Evolutionary conservation across 2,797 vertebrate genomes (phyloP), one percentile per base, ranked within the genome.

Genomic region (Anguilla marmorata): DNA sequence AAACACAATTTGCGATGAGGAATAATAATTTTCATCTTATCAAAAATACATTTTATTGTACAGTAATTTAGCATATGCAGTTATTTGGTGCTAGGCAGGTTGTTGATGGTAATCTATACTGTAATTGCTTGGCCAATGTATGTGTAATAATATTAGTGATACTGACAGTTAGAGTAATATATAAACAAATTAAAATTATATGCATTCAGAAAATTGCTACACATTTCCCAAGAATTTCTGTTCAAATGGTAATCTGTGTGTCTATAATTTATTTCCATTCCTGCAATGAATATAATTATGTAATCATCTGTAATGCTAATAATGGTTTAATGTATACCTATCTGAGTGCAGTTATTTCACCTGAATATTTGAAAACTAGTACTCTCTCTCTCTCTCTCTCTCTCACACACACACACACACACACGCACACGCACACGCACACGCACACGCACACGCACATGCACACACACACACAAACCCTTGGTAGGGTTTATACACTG

Each of bases 151-250:
- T 21, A 79, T 79, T 41, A 79, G 74, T 16, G 37, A 79, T 79
- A 79, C 74, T 79, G 74, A 74, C 72, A 41, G 74, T 79, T 5
- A 79, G 33, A 45, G 69, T 79, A 79, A 79, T 79, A 37, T 79
- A 79, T 79, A 79, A 37, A 45, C 16, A 37, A 8, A 79, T 79
- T 79, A 6, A 79, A 41, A 79, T 79, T 33, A 79, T 79, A 79
- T 79, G 74, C 14, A 16, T 79, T 79, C 37, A 79, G 74, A 79
- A 79, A 79, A 79, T 79, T 79, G 16, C 74, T 21, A 79, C 33
- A 79, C 33, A 41, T 79, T 79, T 79, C 74, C 37, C 14, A 45
- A 72, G 66, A 72, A 30, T 72, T 72, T 72, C 66, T 30, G n/a
- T 72, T 30, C 27, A 72, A 72, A 72, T 72, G 66, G n/a, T 72